Percentiles rank a stretch among this genome's conserved stretches.
Conservation (phyloP, 2,888 invertebrate genomes). For the Drosophila falleni region DNA sequence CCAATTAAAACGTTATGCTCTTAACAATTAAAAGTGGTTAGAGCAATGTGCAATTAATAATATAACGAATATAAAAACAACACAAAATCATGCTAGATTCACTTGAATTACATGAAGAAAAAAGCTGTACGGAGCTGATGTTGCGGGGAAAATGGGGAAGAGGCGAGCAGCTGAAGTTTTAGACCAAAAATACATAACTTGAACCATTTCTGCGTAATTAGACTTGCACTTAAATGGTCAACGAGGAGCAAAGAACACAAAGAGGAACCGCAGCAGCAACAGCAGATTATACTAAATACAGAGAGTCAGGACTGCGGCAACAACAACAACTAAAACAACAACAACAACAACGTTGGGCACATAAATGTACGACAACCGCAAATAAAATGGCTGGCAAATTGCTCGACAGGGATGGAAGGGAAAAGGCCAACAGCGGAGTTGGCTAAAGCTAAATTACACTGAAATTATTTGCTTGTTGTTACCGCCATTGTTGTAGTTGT, state of each 20-base stretch:
- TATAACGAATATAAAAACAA: not conserved
- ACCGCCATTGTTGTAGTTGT: conserved; percentile 4
- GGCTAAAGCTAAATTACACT: conserved; percentile 26
- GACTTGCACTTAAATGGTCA: conserved; percentile 76
- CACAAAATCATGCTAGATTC: conserved; percentile 3
- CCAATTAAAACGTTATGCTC: not conserved
- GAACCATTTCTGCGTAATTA: conserved; percentile 70
- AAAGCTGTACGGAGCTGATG: not conserved
- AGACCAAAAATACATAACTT: conserved; percentile 52
- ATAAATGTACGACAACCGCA: conserved; percentile 71
- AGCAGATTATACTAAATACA: conserved; percentile 64
- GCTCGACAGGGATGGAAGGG: conserved; percentile 21
- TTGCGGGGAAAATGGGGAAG: not conserved
- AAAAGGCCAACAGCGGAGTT: conserved; percentile 10
- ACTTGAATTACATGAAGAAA: conserved; percentile 13
- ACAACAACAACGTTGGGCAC: conserved; percentile 34
- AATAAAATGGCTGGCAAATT: conserved; percentile 77
- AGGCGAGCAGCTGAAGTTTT: conserved; percentile 2
- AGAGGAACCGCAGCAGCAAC: conserved; percentile 19
- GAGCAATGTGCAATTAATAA: conserved; percentile 5
- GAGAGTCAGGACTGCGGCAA: conserved; percentile 28
- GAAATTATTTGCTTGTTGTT: conserved; percentile 59
- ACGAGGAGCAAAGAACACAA: conserved; percentile 54
- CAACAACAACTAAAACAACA: conserved; percentile 32
- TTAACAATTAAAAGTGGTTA: conserved; percentile 13